These are phyloP conservation scores for Python bivittatus DNA, from an alignment of 2,113 vertebrate species.

Conservation along the genomic window DNA sequence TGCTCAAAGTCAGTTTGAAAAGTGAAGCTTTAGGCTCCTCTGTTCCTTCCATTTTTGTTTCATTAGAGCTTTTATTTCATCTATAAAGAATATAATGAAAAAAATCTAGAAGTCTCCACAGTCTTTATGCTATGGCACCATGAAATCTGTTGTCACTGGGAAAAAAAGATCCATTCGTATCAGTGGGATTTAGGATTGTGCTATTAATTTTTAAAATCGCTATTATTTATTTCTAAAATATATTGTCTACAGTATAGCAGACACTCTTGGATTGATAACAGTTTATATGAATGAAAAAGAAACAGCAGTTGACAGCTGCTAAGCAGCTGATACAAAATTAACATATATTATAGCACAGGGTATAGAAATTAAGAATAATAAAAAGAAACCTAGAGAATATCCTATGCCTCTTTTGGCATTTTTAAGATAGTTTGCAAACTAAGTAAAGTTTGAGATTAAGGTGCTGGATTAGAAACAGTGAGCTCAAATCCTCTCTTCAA, in stretches of 20 bases:
- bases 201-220: background rate
- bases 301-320: background rate
- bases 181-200: background rate
- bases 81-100: background rate
- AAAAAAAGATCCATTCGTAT: background rate
- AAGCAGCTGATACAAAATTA: background rate
- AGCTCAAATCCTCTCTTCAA: background rate
- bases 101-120: background rate
- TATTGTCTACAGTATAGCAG: background rate
- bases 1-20: background rate
- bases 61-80: background rate
- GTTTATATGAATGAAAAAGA: background rate
- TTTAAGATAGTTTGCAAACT: background rate
- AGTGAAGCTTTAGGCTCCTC: background rate
- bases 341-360: background rate
- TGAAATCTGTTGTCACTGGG: background rate
- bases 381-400: background rate
- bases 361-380: background rate
- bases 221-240: background rate
- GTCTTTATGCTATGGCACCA: background rate
- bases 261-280: background rate
- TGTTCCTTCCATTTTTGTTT: background rate
- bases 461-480: background rate
- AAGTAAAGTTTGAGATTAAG: background rate
- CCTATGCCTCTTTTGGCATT: background rate